These are phyloP conservation scores for Unio pictorum DNA, from an alignment of 2,888 invertebrate species.

Conservation along the genomic window DNA sequence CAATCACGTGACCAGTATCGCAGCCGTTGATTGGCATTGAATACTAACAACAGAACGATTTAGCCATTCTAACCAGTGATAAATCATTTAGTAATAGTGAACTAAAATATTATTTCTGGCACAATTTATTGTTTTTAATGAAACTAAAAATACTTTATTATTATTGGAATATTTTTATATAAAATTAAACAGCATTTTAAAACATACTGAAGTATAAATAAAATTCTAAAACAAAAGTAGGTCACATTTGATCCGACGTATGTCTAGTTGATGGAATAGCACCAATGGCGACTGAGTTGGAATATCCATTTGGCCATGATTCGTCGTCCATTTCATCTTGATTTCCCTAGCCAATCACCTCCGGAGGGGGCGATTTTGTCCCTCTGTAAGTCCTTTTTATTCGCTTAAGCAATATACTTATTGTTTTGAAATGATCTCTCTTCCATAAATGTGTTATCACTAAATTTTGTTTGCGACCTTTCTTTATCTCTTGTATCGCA, in stretches of 20 bases:
- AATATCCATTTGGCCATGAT: slow-evolving; percentile 62
- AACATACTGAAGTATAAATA: not conserved
- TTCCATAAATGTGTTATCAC: no score
- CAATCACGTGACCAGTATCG: slow-evolving; percentile 36
- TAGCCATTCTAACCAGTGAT: slow-evolving; percentile 15
- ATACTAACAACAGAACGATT: slow-evolving; percentile 17
- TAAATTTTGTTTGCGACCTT: no score
- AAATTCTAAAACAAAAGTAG: not conserved
- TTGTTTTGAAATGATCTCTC: no score
- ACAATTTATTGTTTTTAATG: no score
- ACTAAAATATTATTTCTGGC: no score
- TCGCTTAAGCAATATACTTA: slow-evolving; percentile 8
- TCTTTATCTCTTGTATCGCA: no score
- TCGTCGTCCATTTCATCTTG: slow-evolving; percentile 90
- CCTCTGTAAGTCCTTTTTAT: slow-evolving; percentile 81
- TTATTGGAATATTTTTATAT: no score
- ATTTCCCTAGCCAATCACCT: slow-evolving; percentile 84
- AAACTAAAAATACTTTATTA: not conserved
- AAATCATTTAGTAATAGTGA: not conserved
- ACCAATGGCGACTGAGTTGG: slow-evolving; percentile 58
- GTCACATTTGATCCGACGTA: not conserved
- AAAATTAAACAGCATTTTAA: not conserved
- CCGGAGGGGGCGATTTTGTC: slow-evolving; percentile 75
- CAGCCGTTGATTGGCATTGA: slow-evolving; percentile 36
- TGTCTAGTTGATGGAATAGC: slow-evolving; percentile 22